Base-by-base conservation (phyloP, 2,113 vertebrate genomes). In the Pomatorhinus ruficollis region DNA sequence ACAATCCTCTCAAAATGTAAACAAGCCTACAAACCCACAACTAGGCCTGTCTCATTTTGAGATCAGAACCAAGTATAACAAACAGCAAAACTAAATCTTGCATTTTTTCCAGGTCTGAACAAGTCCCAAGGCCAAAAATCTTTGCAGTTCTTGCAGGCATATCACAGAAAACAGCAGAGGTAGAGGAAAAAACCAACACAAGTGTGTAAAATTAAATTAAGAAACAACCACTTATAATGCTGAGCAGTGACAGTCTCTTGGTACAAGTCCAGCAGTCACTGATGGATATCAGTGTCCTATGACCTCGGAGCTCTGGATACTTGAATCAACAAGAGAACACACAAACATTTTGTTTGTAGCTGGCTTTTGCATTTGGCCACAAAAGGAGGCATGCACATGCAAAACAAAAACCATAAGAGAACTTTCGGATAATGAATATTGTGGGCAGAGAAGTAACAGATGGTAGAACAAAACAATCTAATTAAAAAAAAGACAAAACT, bases 1-100 rank as follows among this genome's bases (percentile, higher is more conserved):
- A 33, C 64, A 84, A 94, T 87, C 83, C 76, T 64, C 79, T 95
- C 79, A 70, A 86, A 78, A 92, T 30, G 57, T 47, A 83, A 93
- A 76, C 72, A 92, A 93, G 40, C 30, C 72, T 53, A 44, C 56
- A 92, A 84, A 92, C 37, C 75, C 86, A 79, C 56, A 78, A 71
- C 60, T 15, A 83, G 31, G 37, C 22, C 65, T 11, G 0, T 64
- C 84, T 83, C 56, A 14, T 49, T 75, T 56, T 40, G 82, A 88
- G 39, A 91, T 80, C 37, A 93, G 79, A 83, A 93, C 39, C 59
- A 88, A 93, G 44, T 56, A 75, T 57, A 88, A 89, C 52, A 89
- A 95, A 59, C 50, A 80, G 63, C 42, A 89, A 75, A 90, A 89
- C 35, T 49, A 42, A 68, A 84, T 60, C 44, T 59, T 77, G 18